Conservation (phyloP, 2,113 vertebrate genomes). For the Pterophyllum scalare region DNA sequence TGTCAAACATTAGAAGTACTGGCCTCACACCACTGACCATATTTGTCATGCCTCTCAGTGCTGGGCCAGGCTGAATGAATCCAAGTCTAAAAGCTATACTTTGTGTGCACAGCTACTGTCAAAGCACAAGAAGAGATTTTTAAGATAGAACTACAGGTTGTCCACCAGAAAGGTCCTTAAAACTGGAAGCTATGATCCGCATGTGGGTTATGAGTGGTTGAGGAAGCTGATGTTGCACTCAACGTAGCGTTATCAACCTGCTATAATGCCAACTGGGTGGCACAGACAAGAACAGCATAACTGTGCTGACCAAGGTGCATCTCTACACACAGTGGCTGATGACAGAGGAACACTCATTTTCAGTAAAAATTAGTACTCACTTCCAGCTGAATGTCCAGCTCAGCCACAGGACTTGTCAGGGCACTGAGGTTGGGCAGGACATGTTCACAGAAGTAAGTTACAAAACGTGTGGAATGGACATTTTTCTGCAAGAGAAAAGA, state of each 20-base stretch:
- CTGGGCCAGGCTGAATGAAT: conserved; percentile 3
- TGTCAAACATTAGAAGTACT: conserved; percentile 42
- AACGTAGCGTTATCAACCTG: not conserved
- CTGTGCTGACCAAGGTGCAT: not conserved
- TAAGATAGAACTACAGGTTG: not conserved
- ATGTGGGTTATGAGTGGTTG: not conserved
- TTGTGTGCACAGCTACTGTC: not conserved
- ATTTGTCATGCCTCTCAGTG: conserved; percentile 8
- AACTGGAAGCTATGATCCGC: no score
- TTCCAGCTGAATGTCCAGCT: conserved; percentile 97
- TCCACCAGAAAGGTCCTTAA: not conserved
- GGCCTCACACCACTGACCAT: conserved; percentile 24
- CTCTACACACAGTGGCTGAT: not conserved
- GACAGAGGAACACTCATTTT: not conserved
- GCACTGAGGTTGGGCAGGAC: conserved; percentile 93
- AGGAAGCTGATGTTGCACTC: no score
- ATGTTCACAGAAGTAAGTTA: conserved; percentile 97
- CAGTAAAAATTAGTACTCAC: conserved; percentile 75
- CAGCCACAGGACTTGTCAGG: conserved; percentile 92
- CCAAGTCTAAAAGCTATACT: not conserved
- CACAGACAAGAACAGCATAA: no score
- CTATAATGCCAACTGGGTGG: no score
- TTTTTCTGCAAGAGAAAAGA: conserved; percentile 88
- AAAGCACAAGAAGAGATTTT: not conserved
- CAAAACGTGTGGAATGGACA: conserved; percentile 97